phyloP scores from a whole-genome alignment of 2,113 vertebrate species.

The Hypanus sabinus region DNA sequence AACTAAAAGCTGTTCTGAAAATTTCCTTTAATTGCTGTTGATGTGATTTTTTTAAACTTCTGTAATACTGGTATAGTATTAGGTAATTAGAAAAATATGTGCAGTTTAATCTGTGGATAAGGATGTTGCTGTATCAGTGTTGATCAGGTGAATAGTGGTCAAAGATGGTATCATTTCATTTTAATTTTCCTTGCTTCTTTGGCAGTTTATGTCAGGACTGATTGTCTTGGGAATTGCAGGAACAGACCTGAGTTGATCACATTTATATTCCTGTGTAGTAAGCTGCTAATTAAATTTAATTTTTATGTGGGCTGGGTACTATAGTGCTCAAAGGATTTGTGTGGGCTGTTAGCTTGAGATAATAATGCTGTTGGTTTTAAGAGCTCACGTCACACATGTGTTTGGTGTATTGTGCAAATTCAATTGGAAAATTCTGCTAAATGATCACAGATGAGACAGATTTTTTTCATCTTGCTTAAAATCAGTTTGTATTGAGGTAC shows the following conservation, averaged over 20 bases:
- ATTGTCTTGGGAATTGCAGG: neutral
- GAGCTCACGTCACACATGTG: slow-evolving; percentile 24
- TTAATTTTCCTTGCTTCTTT: neutral
- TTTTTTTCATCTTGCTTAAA: slow-evolving; percentile 25
- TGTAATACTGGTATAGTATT: neutral
- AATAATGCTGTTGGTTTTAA: slow-evolving; percentile 3
- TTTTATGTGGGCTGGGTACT: neutral
- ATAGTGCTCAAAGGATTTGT: slow-evolving; percentile 4
- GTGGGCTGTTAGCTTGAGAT: slow-evolving; percentile 22
- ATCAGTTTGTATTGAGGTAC: slow-evolving; percentile 13
- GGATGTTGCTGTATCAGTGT: neutral
- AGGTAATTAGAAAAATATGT: neutral
- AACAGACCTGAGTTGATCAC: neutral
- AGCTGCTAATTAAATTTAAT: neutral
- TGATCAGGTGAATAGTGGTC: neutral
- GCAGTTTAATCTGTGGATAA: neutral
- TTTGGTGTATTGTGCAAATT: slow-evolving; percentile 21
- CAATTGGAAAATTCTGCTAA: slow-evolving; percentile 37
- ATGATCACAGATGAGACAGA: slow-evolving; percentile 34
- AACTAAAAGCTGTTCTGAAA: neutral
- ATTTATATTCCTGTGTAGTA: neutral
- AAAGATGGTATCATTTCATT: neutral
- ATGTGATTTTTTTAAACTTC: neutral
- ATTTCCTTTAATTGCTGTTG: neutral
- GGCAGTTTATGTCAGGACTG: neutral